Conservation (phyloP, 1,140 invertebrate genomes). For the Rhopalosiphum padi region DNA sequence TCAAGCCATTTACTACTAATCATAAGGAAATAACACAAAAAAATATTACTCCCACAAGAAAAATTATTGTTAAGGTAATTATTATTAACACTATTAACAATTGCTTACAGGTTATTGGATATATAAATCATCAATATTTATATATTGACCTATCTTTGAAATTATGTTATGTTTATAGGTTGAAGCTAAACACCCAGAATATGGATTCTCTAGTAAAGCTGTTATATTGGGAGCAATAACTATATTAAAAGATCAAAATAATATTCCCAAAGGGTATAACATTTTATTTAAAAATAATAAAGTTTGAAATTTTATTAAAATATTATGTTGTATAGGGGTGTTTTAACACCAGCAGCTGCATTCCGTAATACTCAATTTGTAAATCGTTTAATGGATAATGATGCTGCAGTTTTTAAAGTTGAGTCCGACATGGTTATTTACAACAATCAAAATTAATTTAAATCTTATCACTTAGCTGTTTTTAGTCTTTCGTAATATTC, state of each 20-base stretch:
- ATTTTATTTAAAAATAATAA: not conserved
- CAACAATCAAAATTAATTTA: not conserved
- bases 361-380: constrained; percentile 8
- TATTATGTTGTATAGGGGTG: constrained; percentile 1
- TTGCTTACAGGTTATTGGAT: not conserved
- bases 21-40: not conserved
- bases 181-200: constrained; percentile 76
- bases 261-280: not conserved
- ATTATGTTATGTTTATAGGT: constrained; percentile 62
- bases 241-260: constrained; percentile 73
- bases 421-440: not conserved
- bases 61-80: not conserved
- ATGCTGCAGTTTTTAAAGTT: constrained; percentile 11
- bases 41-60: not conserved
- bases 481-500: not conserved
- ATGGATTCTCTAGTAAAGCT: constrained; percentile 78
- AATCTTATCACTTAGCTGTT: not conserved
- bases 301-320: not conserved
- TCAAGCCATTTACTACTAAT: not conserved
- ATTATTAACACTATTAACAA: not conserved
- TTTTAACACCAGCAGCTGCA: constrained; percentile 7
- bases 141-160: not conserved
- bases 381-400: not conserved
- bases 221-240: constrained; percentile 77
- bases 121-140: not conserved